These are phyloP conservation scores for Nannoperca obscura DNA, from an alignment of 2,797 vertebrate genomes.

Conservation along the genomic window DNA sequence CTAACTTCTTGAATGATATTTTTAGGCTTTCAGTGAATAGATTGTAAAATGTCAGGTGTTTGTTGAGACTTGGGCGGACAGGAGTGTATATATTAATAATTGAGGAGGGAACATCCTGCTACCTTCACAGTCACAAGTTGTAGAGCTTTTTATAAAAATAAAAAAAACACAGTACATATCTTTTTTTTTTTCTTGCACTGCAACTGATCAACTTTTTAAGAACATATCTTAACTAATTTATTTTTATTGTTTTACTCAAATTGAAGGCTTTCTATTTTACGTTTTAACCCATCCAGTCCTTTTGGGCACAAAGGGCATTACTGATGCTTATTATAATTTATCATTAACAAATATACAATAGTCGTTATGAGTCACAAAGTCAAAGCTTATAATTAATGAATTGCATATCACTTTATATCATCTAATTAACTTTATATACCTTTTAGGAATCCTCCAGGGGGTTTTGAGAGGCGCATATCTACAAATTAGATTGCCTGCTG, in stretches of 20 bases:
- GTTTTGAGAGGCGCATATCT: constrained; percentile 18
- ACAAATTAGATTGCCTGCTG: constrained; percentile 14
- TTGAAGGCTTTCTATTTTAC: constrained; percentile 61
- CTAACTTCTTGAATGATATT: constrained; percentile 76
- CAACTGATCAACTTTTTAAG: constrained; percentile 63
- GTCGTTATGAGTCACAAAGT: neutral
- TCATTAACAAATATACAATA: neutral
- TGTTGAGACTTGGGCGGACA: constrained; percentile 49
- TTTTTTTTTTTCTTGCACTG: constrained; percentile 73
- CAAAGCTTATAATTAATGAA: constrained; percentile 22
- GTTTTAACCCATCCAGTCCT: constrained; percentile 47
- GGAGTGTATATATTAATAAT: constrained; percentile 77
- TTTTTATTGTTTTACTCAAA: constrained; percentile 65
- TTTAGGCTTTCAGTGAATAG: constrained; percentile 77
- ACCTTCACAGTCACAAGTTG: constrained; percentile 79
- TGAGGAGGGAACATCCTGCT: constrained; percentile 78
- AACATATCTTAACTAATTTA: constrained; percentile 71
- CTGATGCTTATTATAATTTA: constrained; percentile 20
- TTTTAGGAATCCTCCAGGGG: neutral
- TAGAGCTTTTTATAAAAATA: constrained; percentile 47
- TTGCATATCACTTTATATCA: constrained; percentile 47
- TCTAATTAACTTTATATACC: constrained; percentile 31
- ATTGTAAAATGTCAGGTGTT: constrained; percentile 72
- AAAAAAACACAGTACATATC: constrained; percentile 56
- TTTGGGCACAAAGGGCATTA: constrained; percentile 15